Evolutionary conservation across 2,797 vertebrate species (phyloP), one percentile per base, ranked within the genome.

Genomic region (Hirundo rustica): DNA sequence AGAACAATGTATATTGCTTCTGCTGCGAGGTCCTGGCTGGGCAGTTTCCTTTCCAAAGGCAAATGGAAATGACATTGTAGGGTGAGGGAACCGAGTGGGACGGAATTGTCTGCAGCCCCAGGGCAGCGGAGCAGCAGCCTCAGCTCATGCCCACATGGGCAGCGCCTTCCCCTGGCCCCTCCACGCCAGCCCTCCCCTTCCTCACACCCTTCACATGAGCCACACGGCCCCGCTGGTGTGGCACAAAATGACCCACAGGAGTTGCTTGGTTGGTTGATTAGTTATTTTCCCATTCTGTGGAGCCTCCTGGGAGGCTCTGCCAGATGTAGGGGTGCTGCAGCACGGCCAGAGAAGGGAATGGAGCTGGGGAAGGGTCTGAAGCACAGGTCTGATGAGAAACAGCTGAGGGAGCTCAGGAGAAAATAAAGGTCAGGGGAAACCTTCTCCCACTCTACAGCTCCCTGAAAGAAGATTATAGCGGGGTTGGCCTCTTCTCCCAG

Each of bases 101-200:
- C 7, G 22, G 45, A 51, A 32, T 2, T 9, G 20, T 20, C 50
- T 75, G 66, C 61, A 58, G 29, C 70, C 73, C 30, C 60, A 54
- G 48, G 51, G 29, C 45, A 36, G 67, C 0, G 0, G 25, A 42
- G 64, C 54, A 57, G 72, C 51, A 54, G 30, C 47, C 25, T 34
- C 54, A 45, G 51, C 48, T 44, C 1, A 0, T 3, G 2, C 8
- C 47, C 11, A 1, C 0, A 0, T 3, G 3, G 5, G 40, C 3
- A 2, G 23, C 13, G 38, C 60, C 73, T 77, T 40, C 26, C 29
- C 26, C 54, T 2, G 0, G 21, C 20, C 36, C 38, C 47, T 53
- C 53, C 2, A 3, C 3, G 2, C 47, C 65, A 51, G n/a, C 23
- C 26, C 30, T 53, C n/a, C 17, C 1, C 2, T 30, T 29, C 66